Evolutionary conservation across 2,113 vertebrate species (phyloP), one percentile per base, ranked within the genome.

Genomic region (Chunga burmeisteri): DNA sequence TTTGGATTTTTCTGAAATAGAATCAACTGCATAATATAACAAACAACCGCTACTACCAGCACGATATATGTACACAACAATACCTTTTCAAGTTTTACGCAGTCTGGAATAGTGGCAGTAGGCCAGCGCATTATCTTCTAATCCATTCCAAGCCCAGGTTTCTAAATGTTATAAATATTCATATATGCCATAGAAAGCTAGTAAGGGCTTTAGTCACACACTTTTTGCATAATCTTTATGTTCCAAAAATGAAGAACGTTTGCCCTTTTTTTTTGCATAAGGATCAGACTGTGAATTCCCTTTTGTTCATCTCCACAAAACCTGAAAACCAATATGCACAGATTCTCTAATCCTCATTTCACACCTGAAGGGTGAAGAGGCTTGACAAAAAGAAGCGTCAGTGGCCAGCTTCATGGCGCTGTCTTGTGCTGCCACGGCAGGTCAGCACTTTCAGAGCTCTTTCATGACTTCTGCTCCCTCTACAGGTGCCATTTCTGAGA

Each of bases 161-260:
- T 96, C 95, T 92, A 93, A 97, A 96, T 97, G 96, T 96, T 97
- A 98, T 98, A 98, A 98, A 98, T 98, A 98, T 98, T 98, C 97
- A 98, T 98, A 94, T 42, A 90, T 88, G 92, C 96, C 96, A 98
- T 68, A 98, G 97, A 98, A 97, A 97, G 96, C 91, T 95, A 97
- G 74, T 88, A 96, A 93, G 93, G 95, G 93, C 96, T 97, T 98
- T 97, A 98, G 98, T 98, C 96, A 96, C 90, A 96, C 93, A 98
- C 93, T 97, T 97, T 98, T 94, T 97, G 97, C 98, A 98, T 98
- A 97, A 97, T 95, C 97, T 97, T 98, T 97, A 98, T 97, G 95
- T 97, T 98, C 82, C 90, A 96, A 97, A 97, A 98, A 97, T 95
- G 94, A 97, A 98, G 88, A 97, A 98, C 79, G 92, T 93, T 94